Evolutionary conservation across 2,888 invertebrate species (phyloP).

Genomic region (Dermolepida albohirtum): DNA sequence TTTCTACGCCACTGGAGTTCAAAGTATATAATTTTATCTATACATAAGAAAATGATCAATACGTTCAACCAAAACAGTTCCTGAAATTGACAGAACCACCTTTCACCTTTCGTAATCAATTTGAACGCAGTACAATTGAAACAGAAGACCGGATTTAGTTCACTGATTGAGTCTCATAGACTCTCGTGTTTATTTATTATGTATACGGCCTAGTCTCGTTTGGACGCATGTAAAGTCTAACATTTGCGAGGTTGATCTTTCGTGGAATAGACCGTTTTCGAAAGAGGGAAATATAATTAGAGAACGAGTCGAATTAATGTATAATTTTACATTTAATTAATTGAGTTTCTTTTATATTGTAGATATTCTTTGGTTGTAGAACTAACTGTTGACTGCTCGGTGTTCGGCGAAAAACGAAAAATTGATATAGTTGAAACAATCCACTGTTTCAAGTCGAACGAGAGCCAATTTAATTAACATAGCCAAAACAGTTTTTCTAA

Average conservation of each 20-base stretch:
- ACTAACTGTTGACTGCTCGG: too few relatives aligned
- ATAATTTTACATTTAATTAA: conserved; percentile 13
- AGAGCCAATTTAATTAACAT: too few relatives aligned
- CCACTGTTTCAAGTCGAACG: too few relatives aligned
- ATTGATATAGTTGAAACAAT: too few relatives aligned
- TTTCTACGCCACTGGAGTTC: too few relatives aligned
- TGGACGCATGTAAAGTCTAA: background rate
- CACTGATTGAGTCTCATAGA: conserved; percentile 2
- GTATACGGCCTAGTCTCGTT: conserved; percentile 10
- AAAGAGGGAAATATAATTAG: conserved; percentile 12
- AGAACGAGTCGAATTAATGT: conserved; percentile 10
- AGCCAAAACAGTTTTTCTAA: too few relatives aligned
- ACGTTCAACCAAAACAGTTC: background rate
- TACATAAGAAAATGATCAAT: background rate
- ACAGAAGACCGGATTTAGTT: conserved; percentile 5
- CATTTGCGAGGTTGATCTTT: conserved; percentile 17
- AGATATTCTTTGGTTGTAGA: too few relatives aligned
- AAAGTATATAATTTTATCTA: background rate
- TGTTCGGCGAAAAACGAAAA: conserved; percentile 1
- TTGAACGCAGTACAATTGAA: background rate
- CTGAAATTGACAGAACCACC: conserved; percentile 26
- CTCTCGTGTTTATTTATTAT: conserved; percentile 17
- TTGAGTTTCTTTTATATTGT: too few relatives aligned
- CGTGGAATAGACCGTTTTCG: background rate
- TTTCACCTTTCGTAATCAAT: conserved; percentile 6